These are phyloP conservation scores for Gibbula magus DNA, from an alignment of 2,888 invertebrate genomes.

Conservation along the genomic window DNA sequence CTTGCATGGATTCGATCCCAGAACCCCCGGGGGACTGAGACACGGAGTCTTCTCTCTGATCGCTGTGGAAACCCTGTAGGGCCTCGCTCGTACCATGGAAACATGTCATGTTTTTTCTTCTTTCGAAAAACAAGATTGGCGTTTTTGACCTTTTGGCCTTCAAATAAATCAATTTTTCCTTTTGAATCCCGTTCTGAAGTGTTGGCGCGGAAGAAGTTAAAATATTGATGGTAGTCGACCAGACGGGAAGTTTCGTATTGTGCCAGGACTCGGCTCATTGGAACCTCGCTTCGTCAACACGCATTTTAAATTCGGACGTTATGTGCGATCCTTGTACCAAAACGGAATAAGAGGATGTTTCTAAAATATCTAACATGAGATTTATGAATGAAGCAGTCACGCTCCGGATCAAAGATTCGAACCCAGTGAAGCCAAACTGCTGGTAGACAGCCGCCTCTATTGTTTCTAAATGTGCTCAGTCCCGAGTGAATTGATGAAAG, in stretches of 20 bases:
- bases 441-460: neutral
- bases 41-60: conserved; percentile 3
- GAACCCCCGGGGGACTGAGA: neutral
- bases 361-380: no score
- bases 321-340: no score
- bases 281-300: no score
- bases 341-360: no score
- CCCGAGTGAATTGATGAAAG: neutral
- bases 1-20: conserved; percentile 3
- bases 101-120: neutral
- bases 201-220: neutral
- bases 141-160: conserved; percentile 20
- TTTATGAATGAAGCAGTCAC: no score
- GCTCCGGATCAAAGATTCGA: neutral
- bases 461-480: neutral
- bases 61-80: neutral
- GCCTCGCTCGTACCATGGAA: neutral
- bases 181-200: neutral
- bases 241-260: no score
- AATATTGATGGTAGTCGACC: neutral
- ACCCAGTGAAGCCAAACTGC: neutral
- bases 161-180: conserved; percentile 11
- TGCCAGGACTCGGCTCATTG: no score
- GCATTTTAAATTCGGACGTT: no score
- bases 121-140: conserved; percentile 3